These are phyloP conservation scores for Cetonia aurata DNA, from an alignment of 2,888 invertebrate species.

Conservation along the genomic window DNA sequence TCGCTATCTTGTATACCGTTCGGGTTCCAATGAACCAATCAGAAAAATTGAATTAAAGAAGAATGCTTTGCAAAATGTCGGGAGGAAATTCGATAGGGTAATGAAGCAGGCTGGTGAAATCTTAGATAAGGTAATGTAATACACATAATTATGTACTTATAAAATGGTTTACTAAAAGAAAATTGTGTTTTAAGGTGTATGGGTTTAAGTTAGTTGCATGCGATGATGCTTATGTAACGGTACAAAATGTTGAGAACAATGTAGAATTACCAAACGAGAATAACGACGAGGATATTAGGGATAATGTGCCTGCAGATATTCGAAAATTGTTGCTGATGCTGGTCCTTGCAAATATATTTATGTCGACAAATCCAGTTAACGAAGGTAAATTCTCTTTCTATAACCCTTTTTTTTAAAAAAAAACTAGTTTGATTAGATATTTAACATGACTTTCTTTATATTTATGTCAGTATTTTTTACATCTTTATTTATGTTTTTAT, in stretches of 20 bases:
- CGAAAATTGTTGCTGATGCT: constrained; percentile 22
- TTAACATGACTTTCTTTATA: no score
- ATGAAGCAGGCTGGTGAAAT: constrained; percentile 1
- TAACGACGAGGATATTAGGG: background rate
- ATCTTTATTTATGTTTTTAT: no score
- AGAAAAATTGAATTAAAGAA: constrained; percentile 24
- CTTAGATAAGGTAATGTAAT: constrained; percentile 11
- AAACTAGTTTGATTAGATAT: no score
- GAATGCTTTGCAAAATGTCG: constrained; percentile 13
- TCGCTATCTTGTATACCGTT: constrained; percentile 28
- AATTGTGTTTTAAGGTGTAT: constrained; percentile 6
- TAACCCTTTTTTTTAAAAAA: background rate
- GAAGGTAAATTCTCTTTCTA: constrained; percentile 18
- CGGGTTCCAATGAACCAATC: constrained; percentile 24
- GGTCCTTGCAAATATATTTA: constrained; percentile 24
- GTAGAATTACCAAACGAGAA: background rate
- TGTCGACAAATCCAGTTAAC: constrained; percentile 26
- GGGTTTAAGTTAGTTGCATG: constrained; percentile 28
- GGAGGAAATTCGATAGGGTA: constrained; percentile 4
- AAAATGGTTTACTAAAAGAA: background rate
- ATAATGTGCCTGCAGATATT: constrained; percentile 18
- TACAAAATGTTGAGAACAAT: constrained; percentile 14
- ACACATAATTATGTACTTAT: background rate
- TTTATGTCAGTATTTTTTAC: no score
- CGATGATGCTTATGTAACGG: constrained; percentile 31